phyloP scores from a whole-genome alignment of 2,888 invertebrate genomes.

The Trichopria drosophilae region DNA sequence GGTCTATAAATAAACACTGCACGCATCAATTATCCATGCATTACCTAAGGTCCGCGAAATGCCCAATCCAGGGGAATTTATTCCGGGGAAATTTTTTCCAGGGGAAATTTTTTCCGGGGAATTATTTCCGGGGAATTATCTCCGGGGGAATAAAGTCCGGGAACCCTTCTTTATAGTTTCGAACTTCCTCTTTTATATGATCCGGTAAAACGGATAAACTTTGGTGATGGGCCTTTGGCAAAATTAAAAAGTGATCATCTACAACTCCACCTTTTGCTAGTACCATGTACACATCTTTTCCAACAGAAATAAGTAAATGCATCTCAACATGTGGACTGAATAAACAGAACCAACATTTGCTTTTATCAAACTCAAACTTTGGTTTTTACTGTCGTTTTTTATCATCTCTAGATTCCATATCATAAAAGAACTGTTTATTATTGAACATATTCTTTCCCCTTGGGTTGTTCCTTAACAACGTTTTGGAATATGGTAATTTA shows the following conservation, averaged over 20 bases:
- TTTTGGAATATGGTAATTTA: constrained; percentile 71
- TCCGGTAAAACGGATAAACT: constrained; percentile 69
- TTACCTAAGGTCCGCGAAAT: too few relatives aligned
- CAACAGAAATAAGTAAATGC: constrained; percentile 92
- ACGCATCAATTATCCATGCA: too few relatives aligned
- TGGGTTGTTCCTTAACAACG: constrained; percentile 45
- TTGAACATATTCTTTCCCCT: constrained; percentile 57
- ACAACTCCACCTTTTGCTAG: constrained; percentile 86
- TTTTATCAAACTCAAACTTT: constrained; percentile 70
- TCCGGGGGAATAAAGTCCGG: too few relatives aligned
- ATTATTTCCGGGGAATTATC: too few relatives aligned
- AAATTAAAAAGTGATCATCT: constrained; percentile 84
- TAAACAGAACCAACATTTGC: constrained; percentile 97
- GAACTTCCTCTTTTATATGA: constrained; percentile 79
- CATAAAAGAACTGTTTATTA: constrained; percentile 83
- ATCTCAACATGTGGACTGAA: constrained; percentile 93
- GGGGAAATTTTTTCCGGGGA: too few relatives aligned
- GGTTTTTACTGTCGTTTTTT: constrained; percentile 64
- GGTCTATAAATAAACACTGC: too few relatives aligned
- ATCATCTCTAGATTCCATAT: constrained; percentile 70
- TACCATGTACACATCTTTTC: constrained; percentile 83
- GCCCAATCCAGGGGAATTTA: too few relatives aligned
- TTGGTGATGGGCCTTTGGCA: constrained; percentile 89
- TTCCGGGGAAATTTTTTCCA: too few relatives aligned
- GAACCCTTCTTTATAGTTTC: constrained; percentile 75